Base-by-base conservation (phyloP, 2,888 invertebrate species). In the Dolichopus griseipennis region DNA sequence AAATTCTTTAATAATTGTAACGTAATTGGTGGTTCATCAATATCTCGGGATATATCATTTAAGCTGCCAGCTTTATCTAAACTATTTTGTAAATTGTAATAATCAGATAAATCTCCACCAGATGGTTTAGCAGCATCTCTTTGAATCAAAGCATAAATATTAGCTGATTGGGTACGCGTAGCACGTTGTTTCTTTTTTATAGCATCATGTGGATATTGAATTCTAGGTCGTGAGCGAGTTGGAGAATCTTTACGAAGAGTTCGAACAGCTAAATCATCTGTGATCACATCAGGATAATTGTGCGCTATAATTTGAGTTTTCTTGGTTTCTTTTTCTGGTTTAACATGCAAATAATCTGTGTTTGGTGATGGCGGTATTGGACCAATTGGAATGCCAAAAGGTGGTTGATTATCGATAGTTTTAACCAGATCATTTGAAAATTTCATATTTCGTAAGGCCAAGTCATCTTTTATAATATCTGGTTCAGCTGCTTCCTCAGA, bases 351-450 rank as follows among this genome's bases (percentile, higher is more conserved):
- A 76, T 95, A 95, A 78, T 95, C 93, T 73, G 88, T 91, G 70
- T 89, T 88, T 0, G 93, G 86, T 7, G 92, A 90, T 1, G 90
- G 88, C 0, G 90, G 86, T 27, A 93, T 88, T 15, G 93, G 93
- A 2, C 92, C 92, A 61, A 94, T 79, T 0, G 95, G 95, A 76
- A 95, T 95, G 22, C 95, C 95, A 78, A 95, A 95, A 1, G 91
- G 93, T 61, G 92, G 93, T 76, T 95, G 95, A 20, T 90, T 91
- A 67, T 94, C 93, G 4, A 87, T 76, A 8, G 90, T 86, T 78
- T 88, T 90, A 63, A 88, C 80, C 65, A 85, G 85, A 76, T 87
- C 88, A 74, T 93, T 93, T 12, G 90, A 88, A 77, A 90, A 87
- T 75, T 89, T 89, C 70, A 92, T 87, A 76, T 88, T 92, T 73